Percentiles rank a stretch among this genome's conserved stretches.
These are phyloP conservation scores for Drosophila kuntzei DNA, from an alignment of 2,888 invertebrate species.

Conservation along the genomic window DNA sequence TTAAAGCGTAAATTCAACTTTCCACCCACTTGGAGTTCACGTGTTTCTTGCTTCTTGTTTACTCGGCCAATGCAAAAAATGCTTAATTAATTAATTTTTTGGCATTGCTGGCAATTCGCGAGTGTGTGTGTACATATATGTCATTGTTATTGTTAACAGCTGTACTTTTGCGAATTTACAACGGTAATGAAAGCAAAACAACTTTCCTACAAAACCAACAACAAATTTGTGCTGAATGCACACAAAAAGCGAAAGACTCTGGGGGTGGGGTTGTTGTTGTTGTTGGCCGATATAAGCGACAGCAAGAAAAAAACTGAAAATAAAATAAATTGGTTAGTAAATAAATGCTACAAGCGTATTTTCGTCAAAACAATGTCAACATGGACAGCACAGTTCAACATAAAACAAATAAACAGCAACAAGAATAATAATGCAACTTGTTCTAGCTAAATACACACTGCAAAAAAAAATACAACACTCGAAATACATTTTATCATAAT, in stretches of 20 bases:
- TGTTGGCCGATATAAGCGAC: conserved; percentile 6
- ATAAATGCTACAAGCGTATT: conserved; percentile 73
- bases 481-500: conserved; percentile 55
- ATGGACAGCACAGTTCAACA: conserved; percentile 57
- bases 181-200: conserved; percentile 52
- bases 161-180: conserved; percentile 74
- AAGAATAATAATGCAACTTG: conserved; percentile 47
- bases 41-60: conserved; percentile 19
- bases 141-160: conserved; percentile 76
- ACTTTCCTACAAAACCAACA: conserved; percentile 19
- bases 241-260: conserved; percentile 6
- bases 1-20: conserved; percentile 4
- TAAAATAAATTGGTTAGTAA: conserved; percentile 57
- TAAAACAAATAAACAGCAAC: conserved; percentile 52
- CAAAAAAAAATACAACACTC: conserved; percentile 7
- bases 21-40: conserved; percentile 26
- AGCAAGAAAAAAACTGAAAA: conserved; percentile 12
- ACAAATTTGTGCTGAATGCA: conserved; percentile 21
- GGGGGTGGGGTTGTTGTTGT: neutral
- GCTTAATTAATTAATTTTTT: conserved; percentile 71
- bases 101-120: conserved; percentile 42
- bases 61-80: conserved; percentile 51
- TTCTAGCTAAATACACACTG: conserved; percentile 34
- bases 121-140: conserved; percentile 67
- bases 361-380: conserved; percentile 76